Base-by-base conservation (phyloP, 2,797 vertebrate species). In the Gobio occitaniae region DNA sequence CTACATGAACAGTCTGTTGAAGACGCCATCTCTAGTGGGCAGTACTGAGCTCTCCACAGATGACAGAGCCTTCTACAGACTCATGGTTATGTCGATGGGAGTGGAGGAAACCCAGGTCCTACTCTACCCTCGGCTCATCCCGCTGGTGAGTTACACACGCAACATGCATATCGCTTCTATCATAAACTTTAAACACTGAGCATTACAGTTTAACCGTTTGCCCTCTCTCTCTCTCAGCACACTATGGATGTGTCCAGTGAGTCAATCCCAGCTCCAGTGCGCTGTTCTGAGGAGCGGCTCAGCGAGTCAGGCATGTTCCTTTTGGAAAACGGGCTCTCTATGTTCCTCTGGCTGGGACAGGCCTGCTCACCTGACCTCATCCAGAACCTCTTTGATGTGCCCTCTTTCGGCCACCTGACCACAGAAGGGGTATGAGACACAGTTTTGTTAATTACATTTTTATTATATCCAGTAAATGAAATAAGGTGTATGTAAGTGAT, bases 1-100 rank as follows among this genome's bases (percentile, higher is more conserved):
- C 78, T 99, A 99, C 93, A 95, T 99, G 94, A 99, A 99, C 90
- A 97, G 96, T 83, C 92, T 99, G 89, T 88, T 99, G 92, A 99
- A 99, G 92, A 97, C 94, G 2, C 93, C 95, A 0, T 95, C 97
- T 50, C 90, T 99, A 65, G 94, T 96, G 0, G 86, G 96, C 91
- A 96, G 95, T 83, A 92, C 96, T 0, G 98, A 99, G 85, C 94
- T 97, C 59, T 87, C 96, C 0, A 97, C 94, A 0, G 98, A 99
- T 0, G 97, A 99, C 78, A 89, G 98, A 87, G 93, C 96, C 0
- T 96, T 95, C 88, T 96, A 96, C 0, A 93, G 97, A 65, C 94
- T 98, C 89, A 91, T 95, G 2, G 91, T 99, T 87, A 96, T 95
- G 94, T 93, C 93, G 63, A 97, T 99, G 97, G 97, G 96, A 0